Conservation (phyloP, 2,888 invertebrate species). For the Brenthis hecate region DNA sequence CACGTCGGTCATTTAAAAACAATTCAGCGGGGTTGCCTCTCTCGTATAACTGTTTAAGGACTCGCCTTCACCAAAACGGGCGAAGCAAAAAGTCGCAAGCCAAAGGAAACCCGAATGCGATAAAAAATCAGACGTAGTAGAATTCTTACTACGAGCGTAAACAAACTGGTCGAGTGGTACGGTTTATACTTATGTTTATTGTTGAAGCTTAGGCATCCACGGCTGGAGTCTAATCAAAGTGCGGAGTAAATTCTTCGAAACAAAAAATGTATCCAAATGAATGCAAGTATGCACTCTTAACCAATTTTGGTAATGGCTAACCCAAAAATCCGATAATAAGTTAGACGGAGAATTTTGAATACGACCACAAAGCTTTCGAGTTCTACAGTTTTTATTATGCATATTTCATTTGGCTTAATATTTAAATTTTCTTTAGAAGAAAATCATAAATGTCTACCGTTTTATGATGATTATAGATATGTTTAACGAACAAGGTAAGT, state of each 20-base stretch:
- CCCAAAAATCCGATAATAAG: conserved; percentile 8
- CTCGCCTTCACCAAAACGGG: conserved; percentile 72
- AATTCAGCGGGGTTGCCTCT: conserved; percentile 78
- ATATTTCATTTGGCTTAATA: too few species aligned
- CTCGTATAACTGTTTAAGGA: conserved; percentile 78
- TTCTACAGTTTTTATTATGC: too few species aligned
- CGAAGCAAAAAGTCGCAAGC: conserved; percentile 62
- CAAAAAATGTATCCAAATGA: conserved; percentile 18
- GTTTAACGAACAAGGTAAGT: too few species aligned
- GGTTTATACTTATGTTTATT: conserved; percentile 29
- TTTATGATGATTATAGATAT: too few species aligned
- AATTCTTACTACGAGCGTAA: conserved; percentile 69
- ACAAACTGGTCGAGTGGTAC: conserved; percentile 46
- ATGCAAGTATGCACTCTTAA: conserved; percentile 12
- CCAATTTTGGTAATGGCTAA: conserved; percentile 20
- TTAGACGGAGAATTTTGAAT: conserved; percentile 8
- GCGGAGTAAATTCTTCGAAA: conserved; percentile 8
- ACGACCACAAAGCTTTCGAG: neutral
- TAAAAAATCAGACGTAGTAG: conserved; percentile 57
- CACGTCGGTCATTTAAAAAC: conserved; percentile 71
- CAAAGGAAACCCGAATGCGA: conserved; percentile 55
- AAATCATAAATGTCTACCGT: too few species aligned
- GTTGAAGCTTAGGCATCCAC: neutral
- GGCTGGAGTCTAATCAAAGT: conserved; percentile 10
- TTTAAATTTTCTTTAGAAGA: too few species aligned